Evolutionary conservation across 2,113 vertebrate species (phyloP).

Genomic region (Phyllostomus hastatus): DNA sequence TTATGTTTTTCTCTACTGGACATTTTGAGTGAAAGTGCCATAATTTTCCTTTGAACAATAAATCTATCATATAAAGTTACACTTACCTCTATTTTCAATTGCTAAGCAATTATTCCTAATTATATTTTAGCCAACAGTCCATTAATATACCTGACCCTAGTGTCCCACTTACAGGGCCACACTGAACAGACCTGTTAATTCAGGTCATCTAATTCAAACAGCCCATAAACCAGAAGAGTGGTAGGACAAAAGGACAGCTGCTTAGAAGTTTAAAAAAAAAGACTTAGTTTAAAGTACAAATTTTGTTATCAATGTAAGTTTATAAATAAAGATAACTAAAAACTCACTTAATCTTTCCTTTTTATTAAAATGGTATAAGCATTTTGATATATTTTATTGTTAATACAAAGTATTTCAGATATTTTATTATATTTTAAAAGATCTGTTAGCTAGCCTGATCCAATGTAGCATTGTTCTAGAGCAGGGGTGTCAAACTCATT

Average conservation of each 20-base stretch:
- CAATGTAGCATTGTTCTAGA: neutral
- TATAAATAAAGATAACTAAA: constrained; percentile 10
- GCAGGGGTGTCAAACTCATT: too few relatives aligned
- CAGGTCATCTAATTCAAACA: neutral
- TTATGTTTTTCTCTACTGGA: neutral
- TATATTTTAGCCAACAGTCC: neutral
- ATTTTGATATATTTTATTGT: neutral
- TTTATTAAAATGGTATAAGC: neutral
- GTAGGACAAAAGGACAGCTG: neutral
- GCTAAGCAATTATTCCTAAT: neutral
- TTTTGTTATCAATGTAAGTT: neutral
- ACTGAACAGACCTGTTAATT: neutral
- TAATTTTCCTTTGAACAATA: neutral
- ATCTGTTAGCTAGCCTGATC: neutral
- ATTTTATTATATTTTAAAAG: neutral
- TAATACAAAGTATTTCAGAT: neutral
- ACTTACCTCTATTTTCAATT: neutral
- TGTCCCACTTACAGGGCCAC: neutral
- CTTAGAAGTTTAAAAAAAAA: neutral
- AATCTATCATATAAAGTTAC: neutral
- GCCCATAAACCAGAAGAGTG: neutral
- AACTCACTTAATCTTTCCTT: neutral
- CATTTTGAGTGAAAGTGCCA: neutral
- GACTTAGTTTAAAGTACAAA: neutral
- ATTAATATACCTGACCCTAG: neutral